These are phyloP conservation scores for Uloborus diversus DNA, from an alignment of 1,140 invertebrate genomes.

Conservation along the genomic window DNA sequence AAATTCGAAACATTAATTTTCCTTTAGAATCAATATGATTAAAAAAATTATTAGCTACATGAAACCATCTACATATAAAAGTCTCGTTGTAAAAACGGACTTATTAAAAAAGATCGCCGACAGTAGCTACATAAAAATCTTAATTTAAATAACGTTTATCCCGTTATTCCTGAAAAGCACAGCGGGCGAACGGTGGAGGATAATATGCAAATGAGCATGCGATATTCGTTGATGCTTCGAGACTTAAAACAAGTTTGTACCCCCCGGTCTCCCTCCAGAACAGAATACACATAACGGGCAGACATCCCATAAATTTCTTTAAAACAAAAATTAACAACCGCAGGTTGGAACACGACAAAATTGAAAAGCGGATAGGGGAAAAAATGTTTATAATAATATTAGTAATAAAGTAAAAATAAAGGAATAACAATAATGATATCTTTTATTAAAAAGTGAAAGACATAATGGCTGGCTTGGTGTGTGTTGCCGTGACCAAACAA, in stretches of 20 bases:
- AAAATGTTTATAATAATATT: neutral
- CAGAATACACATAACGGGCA: constrained; percentile 14
- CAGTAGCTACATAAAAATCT: constrained; percentile 49
- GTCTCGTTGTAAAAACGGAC: constrained; percentile 21
- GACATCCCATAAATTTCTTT: constrained; percentile 56
- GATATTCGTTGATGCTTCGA: constrained; percentile 23
- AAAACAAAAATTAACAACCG: constrained; percentile 54
- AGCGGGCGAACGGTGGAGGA: constrained; percentile 15
- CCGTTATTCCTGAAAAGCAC: constrained; percentile 9
- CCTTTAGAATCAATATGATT: constrained; percentile 1
- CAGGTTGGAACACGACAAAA: neutral
- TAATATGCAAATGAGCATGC: constrained; percentile 53
- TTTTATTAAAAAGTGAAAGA: constrained; percentile 54
- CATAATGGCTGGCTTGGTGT: neutral
- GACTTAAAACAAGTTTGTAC: constrained; percentile 21
- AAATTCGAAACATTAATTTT: constrained; percentile 32
- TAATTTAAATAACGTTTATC: constrained; percentile 56
- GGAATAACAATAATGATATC: constrained; percentile 42
- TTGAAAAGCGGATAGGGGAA: neutral
- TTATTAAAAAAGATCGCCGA: constrained; percentile 12
- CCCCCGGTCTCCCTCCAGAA: neutral
- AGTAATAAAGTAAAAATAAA: constrained; percentile 10
- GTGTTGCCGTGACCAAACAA: constrained; percentile 31
- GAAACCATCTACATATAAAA: neutral
- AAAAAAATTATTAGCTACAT: constrained; percentile 14